These are phyloP conservation scores for Oryzias melastigma DNA, from an alignment of 2,113 vertebrate genomes.

Conservation along the genomic window DNA sequence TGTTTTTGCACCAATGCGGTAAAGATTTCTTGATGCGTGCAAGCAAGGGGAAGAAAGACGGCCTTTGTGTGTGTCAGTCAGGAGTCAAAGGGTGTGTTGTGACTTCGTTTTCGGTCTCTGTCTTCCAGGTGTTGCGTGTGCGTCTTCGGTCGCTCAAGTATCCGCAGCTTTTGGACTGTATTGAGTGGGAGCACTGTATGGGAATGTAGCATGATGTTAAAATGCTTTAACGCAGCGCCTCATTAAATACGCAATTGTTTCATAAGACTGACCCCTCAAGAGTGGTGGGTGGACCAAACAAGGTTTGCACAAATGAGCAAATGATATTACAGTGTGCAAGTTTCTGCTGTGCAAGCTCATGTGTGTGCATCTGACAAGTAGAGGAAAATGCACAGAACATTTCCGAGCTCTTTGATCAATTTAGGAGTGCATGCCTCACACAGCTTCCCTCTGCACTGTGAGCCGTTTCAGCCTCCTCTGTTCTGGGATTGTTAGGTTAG, in stretches of 20 bases:
- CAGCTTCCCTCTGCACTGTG: conserved; percentile 12
- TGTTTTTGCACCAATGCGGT: conserved; percentile 42
- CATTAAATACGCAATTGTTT: conserved; percentile 67
- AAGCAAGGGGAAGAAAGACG: conserved; percentile 11
- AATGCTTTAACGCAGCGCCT: conserved; percentile 41
- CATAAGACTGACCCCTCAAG: conserved; percentile 63
- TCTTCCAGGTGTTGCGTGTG: conserved; percentile 36
- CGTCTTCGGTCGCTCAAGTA: conserved; percentile 65
- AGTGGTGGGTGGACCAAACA: conserved; percentile 60
- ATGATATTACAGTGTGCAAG: conserved; percentile 43
- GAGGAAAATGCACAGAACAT: conserved; percentile 10
- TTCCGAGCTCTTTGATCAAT: conserved; percentile 36
- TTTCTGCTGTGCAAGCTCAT: conserved; percentile 28
- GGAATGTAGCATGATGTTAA: conserved; percentile 12
- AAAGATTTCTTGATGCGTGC: conserved; percentile 50
- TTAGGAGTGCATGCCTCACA: conserved; percentile 23
- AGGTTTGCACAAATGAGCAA: conserved; percentile 58
- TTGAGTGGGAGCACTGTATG: conserved; percentile 58
- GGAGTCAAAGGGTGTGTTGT: conserved; percentile 34
- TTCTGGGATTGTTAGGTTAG: conserved; percentile 31
- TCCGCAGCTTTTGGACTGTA: conserved; percentile 66
- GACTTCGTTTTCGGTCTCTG: conserved; percentile 37
- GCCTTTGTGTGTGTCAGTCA: conserved; percentile 32
- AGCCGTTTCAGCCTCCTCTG: conserved; percentile 13
- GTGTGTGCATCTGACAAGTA: conserved; percentile 7